Evolutionary conservation across 2,888 invertebrate species (phyloP).

Genomic region (Eristalinus sepulchralis): DNA sequence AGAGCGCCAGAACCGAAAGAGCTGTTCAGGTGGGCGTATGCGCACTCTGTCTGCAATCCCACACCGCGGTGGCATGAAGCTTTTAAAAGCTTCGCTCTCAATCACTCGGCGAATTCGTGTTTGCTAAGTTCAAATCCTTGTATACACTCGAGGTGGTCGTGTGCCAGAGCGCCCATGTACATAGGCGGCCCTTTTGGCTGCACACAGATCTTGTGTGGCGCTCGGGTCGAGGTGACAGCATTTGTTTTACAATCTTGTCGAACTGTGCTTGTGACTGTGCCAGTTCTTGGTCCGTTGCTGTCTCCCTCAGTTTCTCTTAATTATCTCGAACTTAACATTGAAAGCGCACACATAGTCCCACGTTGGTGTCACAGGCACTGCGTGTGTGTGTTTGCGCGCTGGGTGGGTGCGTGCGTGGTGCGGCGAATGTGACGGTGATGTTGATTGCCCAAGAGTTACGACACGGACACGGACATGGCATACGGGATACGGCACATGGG

Average conservation of each 20-base stretch:
- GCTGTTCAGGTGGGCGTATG: slow-evolving; percentile 44
- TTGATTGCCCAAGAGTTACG: slow-evolving; percentile 14
- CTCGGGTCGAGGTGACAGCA: slow-evolving; percentile 56
- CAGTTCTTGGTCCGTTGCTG: slow-evolving; percentile 2
- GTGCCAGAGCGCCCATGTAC: slow-evolving; percentile 1
- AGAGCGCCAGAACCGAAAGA: neutral
- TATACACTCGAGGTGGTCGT: neutral
- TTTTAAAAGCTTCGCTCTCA: slow-evolving; percentile 32
- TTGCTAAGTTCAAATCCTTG: slow-evolving; percentile 19
- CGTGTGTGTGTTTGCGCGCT: neutral
- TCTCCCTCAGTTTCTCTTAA: slow-evolving; percentile 64
- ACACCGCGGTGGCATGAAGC: slow-evolving; percentile 6
- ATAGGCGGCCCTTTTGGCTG: neutral
- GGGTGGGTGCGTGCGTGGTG: slow-evolving; percentile 26
- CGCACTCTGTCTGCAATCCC: slow-evolving; percentile 28
- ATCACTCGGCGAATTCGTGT: slow-evolving; percentile 38
- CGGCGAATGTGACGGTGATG: slow-evolving; percentile 18
- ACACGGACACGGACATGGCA: neutral
- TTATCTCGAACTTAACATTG: slow-evolving; percentile 70
- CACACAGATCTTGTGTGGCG: slow-evolving; percentile 6
- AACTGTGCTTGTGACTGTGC: slow-evolving; percentile 6
- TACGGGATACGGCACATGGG: neutral
- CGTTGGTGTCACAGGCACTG: neutral
- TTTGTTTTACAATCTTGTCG: slow-evolving; percentile 18
- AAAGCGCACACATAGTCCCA: slow-evolving; percentile 19